Evolutionary conservation across 2,888 invertebrate species (phyloP).

Genomic region (Girardia tigrina): DNA sequence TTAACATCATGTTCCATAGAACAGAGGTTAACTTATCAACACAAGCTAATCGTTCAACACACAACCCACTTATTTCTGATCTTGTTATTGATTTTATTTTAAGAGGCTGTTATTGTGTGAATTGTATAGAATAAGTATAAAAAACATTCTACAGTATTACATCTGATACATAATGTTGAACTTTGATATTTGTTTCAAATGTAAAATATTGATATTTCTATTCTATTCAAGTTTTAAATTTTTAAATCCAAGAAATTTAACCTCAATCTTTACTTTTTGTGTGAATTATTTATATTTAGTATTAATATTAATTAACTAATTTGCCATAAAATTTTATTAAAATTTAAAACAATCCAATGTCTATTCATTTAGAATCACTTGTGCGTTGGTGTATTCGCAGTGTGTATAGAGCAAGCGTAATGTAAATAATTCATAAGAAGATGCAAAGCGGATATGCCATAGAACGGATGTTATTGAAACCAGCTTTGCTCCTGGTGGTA

Average conservation of each 20-base stretch:
- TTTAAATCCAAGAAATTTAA: neutral
- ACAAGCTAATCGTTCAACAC: neutral
- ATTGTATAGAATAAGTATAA: neutral
- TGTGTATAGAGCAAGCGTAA: slow-evolving; percentile 18
- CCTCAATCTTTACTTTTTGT: too few relatives aligned
- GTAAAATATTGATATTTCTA: neutral
- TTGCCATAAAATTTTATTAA: neutral
- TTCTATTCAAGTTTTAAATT: neutral
- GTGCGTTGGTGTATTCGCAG: neutral
- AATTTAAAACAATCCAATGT: slow-evolving; percentile 12
- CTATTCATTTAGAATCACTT: neutral
- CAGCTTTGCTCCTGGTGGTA: slow-evolving; percentile 23
- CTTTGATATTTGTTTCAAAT: neutral
- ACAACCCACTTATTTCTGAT: slow-evolving; percentile 10
- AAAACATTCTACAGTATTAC: neutral
- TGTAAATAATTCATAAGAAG: slow-evolving; percentile 23
- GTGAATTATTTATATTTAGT: too few relatives aligned
- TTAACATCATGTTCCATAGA: neutral
- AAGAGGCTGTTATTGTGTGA: slow-evolving; percentile 10
- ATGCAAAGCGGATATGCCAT: slow-evolving; percentile 23
- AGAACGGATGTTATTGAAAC: slow-evolving; percentile 23
- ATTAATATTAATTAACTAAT: neutral
- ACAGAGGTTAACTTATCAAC: too few relatives aligned
- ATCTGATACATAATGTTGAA: slow-evolving; percentile 10
- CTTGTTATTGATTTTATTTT: slow-evolving; percentile 2